Base-by-base conservation (phyloP, 2,113 vertebrate species). In the Corydoras sp. region DNA sequence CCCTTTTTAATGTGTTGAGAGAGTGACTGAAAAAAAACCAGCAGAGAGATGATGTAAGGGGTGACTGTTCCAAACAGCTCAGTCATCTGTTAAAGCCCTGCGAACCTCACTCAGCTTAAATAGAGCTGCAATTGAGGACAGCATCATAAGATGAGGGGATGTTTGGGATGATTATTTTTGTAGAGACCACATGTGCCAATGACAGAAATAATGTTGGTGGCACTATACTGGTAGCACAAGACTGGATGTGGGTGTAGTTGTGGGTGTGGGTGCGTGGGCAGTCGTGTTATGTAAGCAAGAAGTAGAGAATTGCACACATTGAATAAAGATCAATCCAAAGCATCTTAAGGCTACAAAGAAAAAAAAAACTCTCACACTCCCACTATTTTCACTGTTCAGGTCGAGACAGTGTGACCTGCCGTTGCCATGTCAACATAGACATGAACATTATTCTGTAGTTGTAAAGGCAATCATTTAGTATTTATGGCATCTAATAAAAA, bases 281-380 rank as follows among this genome's bases (percentile, higher is more conserved):
- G 30, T 56, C 10, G 31, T 60, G 56, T 77, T 77, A 77, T 71
- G 68, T 71, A 77, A 77, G 68, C 65, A 51, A 29, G n/a, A n/a
- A 7, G 60, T n/a, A 35, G 55, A 29, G 30, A 77, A 30, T 18
- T 48, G 54, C 29, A 68, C 63, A 15, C 68, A 54, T 65, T 62
- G 76, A 73, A 77, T 74, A 56, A 61, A 74, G 56, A 74, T 70
- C 62, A 15, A 35, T 15, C 55, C 10, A 32, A 68, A 13, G 71
- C 13, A 8, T 13, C 51, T 43, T 15, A n/a, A 61, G 55, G 55
- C 18, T 66, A 58, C 4, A 32, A 61, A 56, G 15, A 65, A 51
- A n/a, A 9, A 50, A 51, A 35, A 72, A 67, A 35, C 67, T 10
- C 31, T 24, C 51, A 56, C 55, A 65, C 73, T 58, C 51, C 30